A percentile compares a stretch with the other conserved stretches of the same genome.
Evolutionary conservation across 2,888 invertebrate genomes (phyloP).

Genomic region (Chelonus formosanus): DNA sequence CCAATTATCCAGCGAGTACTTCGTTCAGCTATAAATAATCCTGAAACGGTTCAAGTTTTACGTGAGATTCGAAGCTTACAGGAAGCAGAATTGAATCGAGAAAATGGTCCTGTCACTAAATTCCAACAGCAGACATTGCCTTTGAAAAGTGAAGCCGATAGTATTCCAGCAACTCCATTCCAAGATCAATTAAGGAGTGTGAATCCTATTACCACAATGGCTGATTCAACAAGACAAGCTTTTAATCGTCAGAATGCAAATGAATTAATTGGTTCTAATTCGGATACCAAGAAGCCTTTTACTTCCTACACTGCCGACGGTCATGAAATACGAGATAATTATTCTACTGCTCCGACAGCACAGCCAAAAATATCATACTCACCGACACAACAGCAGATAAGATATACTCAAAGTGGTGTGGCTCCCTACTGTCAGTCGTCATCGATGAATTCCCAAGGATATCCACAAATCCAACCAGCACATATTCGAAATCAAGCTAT

Average conservation of each 20-base stretch:
- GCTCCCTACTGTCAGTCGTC: conserved; percentile 44
- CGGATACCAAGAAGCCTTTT: conserved; percentile 49
- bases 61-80: conserved; percentile 67
- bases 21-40: conserved; percentile 81
- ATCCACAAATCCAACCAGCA: conserved; percentile 54
- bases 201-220: conserved; percentile 48
- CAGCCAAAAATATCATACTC: conserved; percentile 49
- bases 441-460: conserved; percentile 34
- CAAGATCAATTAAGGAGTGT: conserved; percentile 60
- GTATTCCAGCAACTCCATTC: conserved; percentile 58
- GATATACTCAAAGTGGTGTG: conserved; percentile 58
- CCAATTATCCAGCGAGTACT: conserved; percentile 88
- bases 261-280: conserved; percentile 48
- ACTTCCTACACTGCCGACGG: conserved; percentile 44
- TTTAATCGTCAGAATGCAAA: conserved; percentile 51
- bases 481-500: conserved; percentile 56
- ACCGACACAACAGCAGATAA: conserved; percentile 48
- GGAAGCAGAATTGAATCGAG: conserved; percentile 62
- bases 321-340: conserved; percentile 49
- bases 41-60: conserved; percentile 69
- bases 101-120: conserved; percentile 59
- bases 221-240: conserved; percentile 46
- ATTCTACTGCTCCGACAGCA: conserved; percentile 39
- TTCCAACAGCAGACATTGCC: conserved; percentile 65
- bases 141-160: conserved; percentile 60